phyloP scores from a whole-genome alignment of 2,113 vertebrate species.

The Petroica traversi region DNA sequence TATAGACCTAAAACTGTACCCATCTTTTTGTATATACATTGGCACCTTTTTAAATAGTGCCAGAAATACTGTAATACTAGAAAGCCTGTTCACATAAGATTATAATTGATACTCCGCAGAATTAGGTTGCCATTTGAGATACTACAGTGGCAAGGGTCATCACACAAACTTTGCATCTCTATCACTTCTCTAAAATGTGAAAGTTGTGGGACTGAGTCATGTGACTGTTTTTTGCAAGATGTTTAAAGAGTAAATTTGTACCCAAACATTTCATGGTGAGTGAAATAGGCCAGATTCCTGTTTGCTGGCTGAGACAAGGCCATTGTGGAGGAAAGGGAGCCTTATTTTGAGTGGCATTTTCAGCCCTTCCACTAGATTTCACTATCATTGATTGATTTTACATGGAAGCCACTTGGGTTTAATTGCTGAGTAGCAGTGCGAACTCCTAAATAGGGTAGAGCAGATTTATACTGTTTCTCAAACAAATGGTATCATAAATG shows the following conservation, averaged over 20 bases:
- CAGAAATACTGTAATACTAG: background rate
- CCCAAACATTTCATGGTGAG: background rate
- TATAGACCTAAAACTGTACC: background rate
- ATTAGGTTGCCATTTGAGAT: background rate
- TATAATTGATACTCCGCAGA: background rate
- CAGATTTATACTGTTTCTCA: constrained; percentile 2
- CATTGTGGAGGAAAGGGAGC: background rate
- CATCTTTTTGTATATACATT: background rate
- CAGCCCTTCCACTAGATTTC: background rate
- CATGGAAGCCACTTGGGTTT: background rate
- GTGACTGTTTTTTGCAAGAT: background rate
- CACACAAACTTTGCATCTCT: background rate
- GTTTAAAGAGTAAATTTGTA: background rate
- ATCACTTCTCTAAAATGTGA: background rate
- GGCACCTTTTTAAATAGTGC: background rate
- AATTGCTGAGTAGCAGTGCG: background rate
- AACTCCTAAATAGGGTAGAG: background rate
- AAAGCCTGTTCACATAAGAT: background rate
- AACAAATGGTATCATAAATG: background rate
- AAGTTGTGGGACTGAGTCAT: background rate
- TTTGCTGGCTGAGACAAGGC: background rate
- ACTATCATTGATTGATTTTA: background rate
- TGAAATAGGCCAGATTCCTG: background rate
- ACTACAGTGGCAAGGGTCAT: background rate
- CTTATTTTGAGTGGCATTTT: background rate